Evolutionary conservation across 2,888 invertebrate species (phyloP), one percentile per base, ranked within the genome.

Genomic region (Athripsodes cinereus): DNA sequence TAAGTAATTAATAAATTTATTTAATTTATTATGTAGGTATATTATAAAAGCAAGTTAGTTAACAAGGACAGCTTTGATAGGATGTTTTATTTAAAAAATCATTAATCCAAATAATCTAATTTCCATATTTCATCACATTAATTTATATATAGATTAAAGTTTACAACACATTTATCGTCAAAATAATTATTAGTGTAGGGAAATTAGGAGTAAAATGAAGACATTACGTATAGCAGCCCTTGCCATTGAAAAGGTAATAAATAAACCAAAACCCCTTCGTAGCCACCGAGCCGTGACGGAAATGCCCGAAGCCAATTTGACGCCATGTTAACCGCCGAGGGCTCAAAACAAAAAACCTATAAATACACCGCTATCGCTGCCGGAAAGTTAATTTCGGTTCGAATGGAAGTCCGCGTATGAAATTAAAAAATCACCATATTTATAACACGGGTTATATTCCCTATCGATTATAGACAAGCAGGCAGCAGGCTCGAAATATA

Each of bases 241-340:
- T 53, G 20, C n/a, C 13, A n/a, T 52, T 52, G 31, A 16, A 5
- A 16, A 18, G 50, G 50, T 53, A 59, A 62, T 60, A 62, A 62
- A 62, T 58, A 62, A 55, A 52, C 40, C 46, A 53, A 56, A 58
- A 48, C 34, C 58, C 60, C 60, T 54, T 57, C 55, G 52, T 44
- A 52, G 31, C 44, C 34, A 58, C 40, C 55, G 54, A 55, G 31
- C 59, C 55, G 58, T 58, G 59, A 62, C 62, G 62, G 59, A 53
- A 40, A 52, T 60, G 47, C 52, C 57, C 60, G 57, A 61, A 59
- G 56, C 52, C 63, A 63, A 63, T 63, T 63, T 61, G 61, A 61
- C 63, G 63, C 63, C 63, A 61, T 57, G 59, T 61, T 62, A 62
- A 52, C 58, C 52, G 50, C 52, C 35, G 47, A 40, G 40, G 40